phyloP scores from a whole-genome alignment of 2,888 invertebrate genomes.

The Heliconius cydno region DNA sequence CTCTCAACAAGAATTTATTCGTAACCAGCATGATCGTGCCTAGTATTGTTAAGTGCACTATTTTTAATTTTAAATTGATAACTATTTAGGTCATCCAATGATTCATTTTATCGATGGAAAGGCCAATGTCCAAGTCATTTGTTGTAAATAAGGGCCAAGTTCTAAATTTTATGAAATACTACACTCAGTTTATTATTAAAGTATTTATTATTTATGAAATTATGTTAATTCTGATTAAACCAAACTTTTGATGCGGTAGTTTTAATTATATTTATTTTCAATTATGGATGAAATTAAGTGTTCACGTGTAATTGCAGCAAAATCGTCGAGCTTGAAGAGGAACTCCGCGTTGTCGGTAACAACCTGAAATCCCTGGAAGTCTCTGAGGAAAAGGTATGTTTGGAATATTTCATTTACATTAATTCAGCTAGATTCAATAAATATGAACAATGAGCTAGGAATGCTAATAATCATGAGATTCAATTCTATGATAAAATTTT shows the following conservation, averaged over 20 bases:
- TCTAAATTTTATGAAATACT: neutral
- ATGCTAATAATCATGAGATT: conserved; percentile 42
- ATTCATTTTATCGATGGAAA: conserved; percentile 46
- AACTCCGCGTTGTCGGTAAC: conserved; percentile 99
- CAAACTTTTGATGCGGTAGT: neutral
- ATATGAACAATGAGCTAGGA: conserved; percentile 36
- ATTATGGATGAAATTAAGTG: conserved; percentile 68
- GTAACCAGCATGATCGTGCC: conserved; percentile 46
- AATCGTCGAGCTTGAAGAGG: conserved; percentile 99
- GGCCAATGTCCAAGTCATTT: conserved; percentile 26
- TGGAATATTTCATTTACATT: conserved; percentile 28
- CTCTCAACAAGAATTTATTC: conserved; percentile 17
- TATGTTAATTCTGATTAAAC: neutral
- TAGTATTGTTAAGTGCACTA: conserved; percentile 50
- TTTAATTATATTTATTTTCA: no score
- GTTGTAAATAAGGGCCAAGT: conserved; percentile 19
- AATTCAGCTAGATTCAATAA: conserved; percentile 35
- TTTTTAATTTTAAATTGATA: conserved; percentile 53
- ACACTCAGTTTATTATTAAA: neutral
- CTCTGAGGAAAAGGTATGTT: conserved; percentile 98
- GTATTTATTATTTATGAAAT: neutral
- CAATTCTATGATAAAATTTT: conserved; percentile 31
- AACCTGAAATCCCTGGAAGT: conserved; percentile 99
- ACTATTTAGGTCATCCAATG: conserved; percentile 61
- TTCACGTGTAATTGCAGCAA: conserved; percentile 86